phyloP scores from a whole-genome alignment of 2,888 invertebrate genomes.

The Phytoseiulus persimilis region DNA sequence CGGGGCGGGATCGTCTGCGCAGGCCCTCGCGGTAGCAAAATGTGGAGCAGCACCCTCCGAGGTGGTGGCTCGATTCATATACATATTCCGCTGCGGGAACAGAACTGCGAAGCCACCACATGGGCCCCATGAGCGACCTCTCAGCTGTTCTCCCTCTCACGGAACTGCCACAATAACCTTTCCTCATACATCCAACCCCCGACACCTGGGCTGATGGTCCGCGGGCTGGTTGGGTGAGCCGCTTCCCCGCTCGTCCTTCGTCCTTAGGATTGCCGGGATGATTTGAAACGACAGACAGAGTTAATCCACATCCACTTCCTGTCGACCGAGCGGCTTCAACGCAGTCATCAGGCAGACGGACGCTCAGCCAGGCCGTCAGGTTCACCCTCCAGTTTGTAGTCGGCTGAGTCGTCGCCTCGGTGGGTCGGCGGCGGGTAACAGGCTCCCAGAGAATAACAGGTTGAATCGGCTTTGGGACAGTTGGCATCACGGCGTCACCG shows the following conservation, averaged over 20 bases:
- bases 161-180: neutral
- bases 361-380: neutral
- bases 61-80: neutral
- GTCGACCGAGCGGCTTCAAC: neutral
- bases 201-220: neutral
- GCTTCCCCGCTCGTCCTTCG: neutral
- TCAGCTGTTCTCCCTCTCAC: neutral
- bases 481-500: neutral
- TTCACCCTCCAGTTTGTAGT: no score
- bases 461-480: neutral
- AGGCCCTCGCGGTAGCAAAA: neutral
- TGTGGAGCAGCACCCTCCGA: neutral
- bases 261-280: neutral
- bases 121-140: neutral
- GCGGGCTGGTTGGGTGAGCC: neutral
- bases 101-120: neutral
- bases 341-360: neutral
- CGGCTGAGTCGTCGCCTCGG: neutral
- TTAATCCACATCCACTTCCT: neutral
- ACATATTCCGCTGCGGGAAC: neutral
- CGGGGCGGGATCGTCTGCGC: neutral
- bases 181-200: neutral
- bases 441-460: neutral
- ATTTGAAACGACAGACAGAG: neutral
- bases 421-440: neutral